Evolutionary conservation across 2,888 invertebrate species (phyloP), one percentile per base, ranked within the genome.

Genomic region (Sipha maydis): DNA sequence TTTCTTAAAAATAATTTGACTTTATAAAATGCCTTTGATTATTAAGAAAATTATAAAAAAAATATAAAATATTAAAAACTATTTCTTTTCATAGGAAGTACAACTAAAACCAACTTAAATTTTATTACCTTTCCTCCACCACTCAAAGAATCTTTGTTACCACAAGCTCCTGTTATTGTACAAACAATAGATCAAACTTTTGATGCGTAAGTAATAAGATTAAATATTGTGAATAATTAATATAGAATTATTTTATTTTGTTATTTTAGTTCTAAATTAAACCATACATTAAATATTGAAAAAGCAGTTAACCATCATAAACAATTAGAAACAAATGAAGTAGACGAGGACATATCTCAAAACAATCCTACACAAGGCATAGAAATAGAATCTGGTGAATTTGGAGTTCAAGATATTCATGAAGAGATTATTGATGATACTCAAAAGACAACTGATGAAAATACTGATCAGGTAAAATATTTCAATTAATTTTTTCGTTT

Each of bases 111-210:
- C 8, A 80, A 89, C n/a, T 76, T 79, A 61, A 85, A 85, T 17
- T 89, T 88, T 69, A 78, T 90, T 93, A 93, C 90, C 91, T 94
- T 91, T 94, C 94, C 89, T 93, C 94, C 71, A 92, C 93, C 90
- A 75, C 82, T 88, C 48, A 88, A 88, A 41, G 88, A 88, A 41
- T 88, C 88, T 38, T 92, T 93, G 89, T 94, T 93, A 91, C 93
- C 94, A 91, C 94, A 94, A 89, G 94, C 94, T 91, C 94, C 94
- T 90, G 94, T 94, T 90, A 94, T 94, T 91, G 94, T 94, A 91
- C 94, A 94, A 92, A 91, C 93, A 41, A 83, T 90, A 48, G 90
- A 90, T 89, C 89, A 75, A 76, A 75, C 89, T 41, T 90, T 80
- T 77, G 89, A 88, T 77, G 54, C 83, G 89, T 89, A 69, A 88